These are phyloP conservation scores for Dolichoris vasculosae DNA, from an alignment of 1,140 invertebrate genomes.

Conservation along the genomic window DNA sequence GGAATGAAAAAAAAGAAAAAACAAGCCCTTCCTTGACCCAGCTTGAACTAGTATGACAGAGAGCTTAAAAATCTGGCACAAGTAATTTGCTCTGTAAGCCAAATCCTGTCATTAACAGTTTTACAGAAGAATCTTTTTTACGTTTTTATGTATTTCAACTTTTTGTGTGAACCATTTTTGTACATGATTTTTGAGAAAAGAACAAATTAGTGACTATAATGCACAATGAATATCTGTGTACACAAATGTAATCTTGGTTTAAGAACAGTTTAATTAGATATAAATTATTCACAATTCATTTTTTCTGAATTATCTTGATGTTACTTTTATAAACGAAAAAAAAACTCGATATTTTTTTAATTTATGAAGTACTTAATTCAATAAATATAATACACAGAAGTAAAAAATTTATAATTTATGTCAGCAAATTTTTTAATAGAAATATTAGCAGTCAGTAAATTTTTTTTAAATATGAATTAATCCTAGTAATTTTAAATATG, in stretches of 20 bases:
- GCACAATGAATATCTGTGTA: no score
- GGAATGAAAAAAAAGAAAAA: not conserved
- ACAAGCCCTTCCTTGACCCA: conserved; percentile 12
- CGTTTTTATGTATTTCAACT: not conserved
- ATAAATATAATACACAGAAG: no score
- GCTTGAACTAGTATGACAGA: not conserved
- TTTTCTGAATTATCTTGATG: not conserved
- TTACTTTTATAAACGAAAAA: no score
- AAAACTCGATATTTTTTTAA: no score
- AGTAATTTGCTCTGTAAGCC: not conserved
- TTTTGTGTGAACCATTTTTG: not conserved
- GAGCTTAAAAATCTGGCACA: conserved; percentile 4
- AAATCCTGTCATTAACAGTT: conserved; percentile 28
- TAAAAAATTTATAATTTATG: no score
- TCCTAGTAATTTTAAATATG: no score
- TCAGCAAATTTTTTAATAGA: no score
- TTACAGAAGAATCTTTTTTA: not conserved
- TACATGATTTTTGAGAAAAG: not conserved
- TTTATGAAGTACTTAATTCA: no score
- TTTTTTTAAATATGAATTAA: no score
- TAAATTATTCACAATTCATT: not conserved
- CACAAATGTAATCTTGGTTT: not conserved
- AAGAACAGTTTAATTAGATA: not conserved
- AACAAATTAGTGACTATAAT: not conserved
- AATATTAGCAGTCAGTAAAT: no score